phyloP scores from a whole-genome alignment of 64 coral and sea anemone genomes.

The Anthopleura sola region DNA sequence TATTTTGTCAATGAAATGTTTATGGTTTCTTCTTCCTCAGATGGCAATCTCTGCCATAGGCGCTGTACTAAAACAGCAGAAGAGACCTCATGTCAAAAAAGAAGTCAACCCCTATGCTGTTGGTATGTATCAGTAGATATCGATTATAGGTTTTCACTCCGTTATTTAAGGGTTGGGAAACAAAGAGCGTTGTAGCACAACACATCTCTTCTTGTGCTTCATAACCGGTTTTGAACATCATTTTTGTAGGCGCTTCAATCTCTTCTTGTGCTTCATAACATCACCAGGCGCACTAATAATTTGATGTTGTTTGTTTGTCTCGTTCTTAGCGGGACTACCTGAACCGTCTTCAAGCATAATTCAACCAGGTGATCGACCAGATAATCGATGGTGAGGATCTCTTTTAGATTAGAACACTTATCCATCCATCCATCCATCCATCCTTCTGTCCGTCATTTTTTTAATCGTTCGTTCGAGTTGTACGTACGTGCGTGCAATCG shows the following conservation, averaged over 20 bases:
- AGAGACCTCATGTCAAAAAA: slow-evolving; percentile 68
- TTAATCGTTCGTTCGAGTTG: too few species aligned
- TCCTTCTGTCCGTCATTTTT: background rate
- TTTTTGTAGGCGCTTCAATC: too few species aligned
- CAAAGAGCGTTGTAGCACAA: too few species aligned
- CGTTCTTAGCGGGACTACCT: slow-evolving; percentile 36
- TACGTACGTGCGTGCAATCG: too few species aligned
- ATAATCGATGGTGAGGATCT: slow-evolving; percentile 60
- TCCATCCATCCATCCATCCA: background rate
- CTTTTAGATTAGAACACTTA: background rate
- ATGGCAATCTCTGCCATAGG: slow-evolving; percentile 84
- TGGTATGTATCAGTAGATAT: slow-evolving; percentile 37
- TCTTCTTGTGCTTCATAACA: too few species aligned
- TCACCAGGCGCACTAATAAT: background rate
- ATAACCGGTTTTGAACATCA: too few species aligned
- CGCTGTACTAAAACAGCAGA: slow-evolving; percentile 82
- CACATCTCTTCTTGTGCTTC: too few species aligned
- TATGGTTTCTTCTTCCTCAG: slow-evolving; percentile 20
- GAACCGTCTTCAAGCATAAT: slow-evolving; percentile 29
- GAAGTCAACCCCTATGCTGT: slow-evolving; percentile 71
- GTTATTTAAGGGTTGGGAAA: too few species aligned
- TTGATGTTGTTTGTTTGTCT: background rate
- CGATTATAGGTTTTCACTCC: too few species aligned
- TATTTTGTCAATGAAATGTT: too few species aligned
- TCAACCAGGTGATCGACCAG: slow-evolving; percentile 62